Evolutionary conservation across 2,113 vertebrate species (phyloP).

Genomic region (Tenrec ecaudatus): DNA sequence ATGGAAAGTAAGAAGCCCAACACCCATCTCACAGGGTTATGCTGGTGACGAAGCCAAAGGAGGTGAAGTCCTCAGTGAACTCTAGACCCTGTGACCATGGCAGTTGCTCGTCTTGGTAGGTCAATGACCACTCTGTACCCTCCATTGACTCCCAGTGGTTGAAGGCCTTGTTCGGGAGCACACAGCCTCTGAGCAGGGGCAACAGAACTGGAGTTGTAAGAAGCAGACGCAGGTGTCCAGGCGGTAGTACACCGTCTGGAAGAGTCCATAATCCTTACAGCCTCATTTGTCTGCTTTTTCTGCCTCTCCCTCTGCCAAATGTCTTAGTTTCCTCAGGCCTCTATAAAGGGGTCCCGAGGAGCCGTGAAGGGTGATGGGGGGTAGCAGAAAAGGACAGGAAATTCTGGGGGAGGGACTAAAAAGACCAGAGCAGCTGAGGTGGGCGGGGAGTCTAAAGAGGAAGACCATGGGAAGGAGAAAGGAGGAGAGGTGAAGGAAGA

Average conservation of each 20-base stretch:
- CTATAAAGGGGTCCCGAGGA: not conserved
- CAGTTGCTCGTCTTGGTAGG: not conserved
- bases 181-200: not conserved
- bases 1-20: not conserved
- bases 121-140: slow-evolving; percentile 20
- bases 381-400: not conserved
- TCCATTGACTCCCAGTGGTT: not conserved
- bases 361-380: not conserved
- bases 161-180: not conserved
- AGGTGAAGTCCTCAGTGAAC: not conserved
- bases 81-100: slow-evolving; percentile 16
- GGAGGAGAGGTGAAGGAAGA: not conserved
- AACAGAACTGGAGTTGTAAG: not conserved
- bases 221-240: not conserved
- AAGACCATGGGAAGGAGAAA: not conserved
- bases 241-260: not conserved
- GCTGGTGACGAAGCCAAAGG: not conserved
- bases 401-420: not conserved
- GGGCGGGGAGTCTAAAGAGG: not conserved
- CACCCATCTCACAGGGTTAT: not conserved
- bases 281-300: not conserved
- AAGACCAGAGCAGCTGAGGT: not conserved
- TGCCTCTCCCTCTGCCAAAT: not conserved
- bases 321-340: not conserved
- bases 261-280: not conserved